Percentiles rank a stretch among this genome's conserved stretches.
phyloP scores from a whole-genome alignment of 2,113 vertebrate genomes.

The Nothoprocta pentlandii region DNA sequence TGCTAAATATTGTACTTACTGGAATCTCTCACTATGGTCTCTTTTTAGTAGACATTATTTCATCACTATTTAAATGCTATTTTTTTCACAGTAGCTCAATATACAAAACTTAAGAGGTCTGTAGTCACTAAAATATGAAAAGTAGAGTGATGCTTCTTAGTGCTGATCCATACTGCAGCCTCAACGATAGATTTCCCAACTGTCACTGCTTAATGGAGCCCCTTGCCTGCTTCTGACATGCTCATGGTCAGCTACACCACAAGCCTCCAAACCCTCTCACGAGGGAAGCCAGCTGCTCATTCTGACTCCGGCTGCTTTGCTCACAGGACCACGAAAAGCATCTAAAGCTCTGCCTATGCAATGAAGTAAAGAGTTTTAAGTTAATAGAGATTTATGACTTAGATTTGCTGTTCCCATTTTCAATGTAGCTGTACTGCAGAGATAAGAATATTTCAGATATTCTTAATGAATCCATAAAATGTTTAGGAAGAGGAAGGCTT shows the following conservation, averaged over 20 bases:
- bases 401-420: not conserved
- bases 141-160: constrained; percentile 56
- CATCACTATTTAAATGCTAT: constrained; percentile 8
- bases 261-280: not conserved
- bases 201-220: constrained; percentile 55
- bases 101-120: constrained; percentile 29
- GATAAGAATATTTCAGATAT: not conserved
- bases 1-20: not conserved
- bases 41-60: constrained; percentile 2
- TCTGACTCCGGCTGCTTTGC: not conserved
- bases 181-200: constrained; percentile 42
- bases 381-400: not conserved
- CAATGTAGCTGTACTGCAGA: not conserved
- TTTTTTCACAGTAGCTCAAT: not conserved
- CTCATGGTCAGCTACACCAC: not conserved
- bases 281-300: constrained; percentile 15
- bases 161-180: not conserved
- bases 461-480: not conserved
- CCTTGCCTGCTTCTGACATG: constrained; percentile 32
- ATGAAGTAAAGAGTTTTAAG: not conserved
- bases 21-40: not conserved
- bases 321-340: not conserved
- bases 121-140: constrained; percentile 8
- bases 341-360: not conserved
- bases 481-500: not conserved